Conservation (phyloP, 64 coral and sea anemone species). For the Dendronephthya gigantea region DNA sequence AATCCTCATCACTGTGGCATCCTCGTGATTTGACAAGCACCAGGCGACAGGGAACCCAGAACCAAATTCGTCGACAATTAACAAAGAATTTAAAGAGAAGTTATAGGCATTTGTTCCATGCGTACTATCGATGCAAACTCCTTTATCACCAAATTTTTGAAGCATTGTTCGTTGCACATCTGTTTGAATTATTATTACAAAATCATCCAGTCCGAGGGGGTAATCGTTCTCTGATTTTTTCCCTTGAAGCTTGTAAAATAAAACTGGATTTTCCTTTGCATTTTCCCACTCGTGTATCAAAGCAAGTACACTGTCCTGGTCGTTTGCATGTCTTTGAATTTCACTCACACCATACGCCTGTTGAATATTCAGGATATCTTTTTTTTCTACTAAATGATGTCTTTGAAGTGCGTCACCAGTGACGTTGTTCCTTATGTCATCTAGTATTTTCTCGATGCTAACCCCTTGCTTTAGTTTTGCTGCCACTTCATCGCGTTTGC, state of each 20-base stretch:
- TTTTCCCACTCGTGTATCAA: slow-evolving; percentile 45
- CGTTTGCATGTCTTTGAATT: slow-evolving; percentile 32
- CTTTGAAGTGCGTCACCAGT: slow-evolving; percentile 1
- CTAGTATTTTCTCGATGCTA: slow-evolving; percentile 10
- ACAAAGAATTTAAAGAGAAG: slow-evolving; percentile 31
- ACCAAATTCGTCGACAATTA: slow-evolving; percentile 32
- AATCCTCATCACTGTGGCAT: neutral
- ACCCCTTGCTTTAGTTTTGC: slow-evolving; percentile 40
- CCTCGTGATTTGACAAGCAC: slow-evolving; percentile 16
- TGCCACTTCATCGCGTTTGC: slow-evolving; percentile 29
- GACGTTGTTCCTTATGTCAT: slow-evolving; percentile 35
- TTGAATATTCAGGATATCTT: slow-evolving; percentile 43
- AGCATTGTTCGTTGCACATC: slow-evolving; percentile 26
- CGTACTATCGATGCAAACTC: slow-evolving; percentile 41
- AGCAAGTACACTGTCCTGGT: slow-evolving; percentile 44
- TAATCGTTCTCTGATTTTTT: neutral
- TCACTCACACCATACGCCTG: slow-evolving; percentile 15
- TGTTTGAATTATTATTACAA: slow-evolving; percentile 45
- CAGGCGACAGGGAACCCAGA: neutral
- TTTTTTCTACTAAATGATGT: slow-evolving; percentile 30
- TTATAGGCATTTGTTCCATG: slow-evolving; percentile 55
- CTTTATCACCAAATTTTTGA: slow-evolving; percentile 35
- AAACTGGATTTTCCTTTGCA: slow-evolving; percentile 7
- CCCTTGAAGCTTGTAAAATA: slow-evolving; percentile 34
- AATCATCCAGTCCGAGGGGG: slow-evolving; percentile 22